These are phyloP conservation scores for Felis catus DNA, from an alignment of 2,113 vertebrate species.

Conservation along the genomic window F.catus_Fca126_mat1.0 CM031425.1:61756501-61757000, in stretches of 20 bases:
- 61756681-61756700: accelerated
- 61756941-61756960: background rate
- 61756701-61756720: background rate
- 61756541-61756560: background rate
- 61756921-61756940: background rate
- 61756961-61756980: background rate
- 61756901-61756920: background rate
- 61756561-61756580: too few relatives aligned
- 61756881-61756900: background rate
- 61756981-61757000: background rate
- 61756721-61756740: background rate
- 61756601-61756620: background rate
- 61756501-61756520: background rate
- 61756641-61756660: background rate
- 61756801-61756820: background rate
- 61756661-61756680: background rate
- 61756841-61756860: background rate
- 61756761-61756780: too few relatives aligned
- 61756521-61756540: background rate
- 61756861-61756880: background rate
- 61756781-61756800: background rate
- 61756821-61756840: accelerated
- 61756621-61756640: background rate
- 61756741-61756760: background rate
- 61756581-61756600: background rate